These are phyloP conservation scores for Vidua chalybeata DNA, from an alignment of 2,113 vertebrate genomes.

Conservation along the genomic window DNA sequence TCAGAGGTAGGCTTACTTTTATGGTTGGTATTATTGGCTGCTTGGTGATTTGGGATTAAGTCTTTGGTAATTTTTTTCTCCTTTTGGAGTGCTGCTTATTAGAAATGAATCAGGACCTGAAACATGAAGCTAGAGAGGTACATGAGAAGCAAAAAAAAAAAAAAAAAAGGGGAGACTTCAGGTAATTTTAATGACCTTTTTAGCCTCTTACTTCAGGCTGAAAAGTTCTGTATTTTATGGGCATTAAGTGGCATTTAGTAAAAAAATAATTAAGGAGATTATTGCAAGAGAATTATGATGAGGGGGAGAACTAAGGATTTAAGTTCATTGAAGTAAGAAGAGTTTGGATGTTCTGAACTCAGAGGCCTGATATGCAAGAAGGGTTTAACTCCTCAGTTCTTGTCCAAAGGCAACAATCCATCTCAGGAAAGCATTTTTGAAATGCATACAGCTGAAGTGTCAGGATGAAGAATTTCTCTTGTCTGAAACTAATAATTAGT, in stretches of 20 bases:
- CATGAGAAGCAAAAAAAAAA: neutral
- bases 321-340: conserved; percentile 8
- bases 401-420: conserved; percentile 52
- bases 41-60: neutral
- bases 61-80: neutral
- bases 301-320: neutral
- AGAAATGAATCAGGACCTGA: neutral
- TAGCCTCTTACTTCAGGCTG: neutral
- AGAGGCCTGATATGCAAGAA: neutral
- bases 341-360: neutral
- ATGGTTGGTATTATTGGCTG: neutral
- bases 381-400: neutral
- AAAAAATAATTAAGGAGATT: neutral
- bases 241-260: neutral
- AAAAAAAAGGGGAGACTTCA: neutral
- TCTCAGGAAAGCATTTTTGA: neutral
- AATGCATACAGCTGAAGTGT: neutral
- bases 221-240: neutral
- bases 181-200: neutral
- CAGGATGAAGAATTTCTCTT: conserved; percentile 31
- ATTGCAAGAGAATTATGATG: neutral
- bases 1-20: conserved; percentile 61
- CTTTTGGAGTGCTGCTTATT: neutral
- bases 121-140: neutral
- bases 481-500: conserved; percentile 19